phyloP scores from a whole-genome alignment of 1,140 invertebrate genomes.

The Drosophila navojoa region DNA sequence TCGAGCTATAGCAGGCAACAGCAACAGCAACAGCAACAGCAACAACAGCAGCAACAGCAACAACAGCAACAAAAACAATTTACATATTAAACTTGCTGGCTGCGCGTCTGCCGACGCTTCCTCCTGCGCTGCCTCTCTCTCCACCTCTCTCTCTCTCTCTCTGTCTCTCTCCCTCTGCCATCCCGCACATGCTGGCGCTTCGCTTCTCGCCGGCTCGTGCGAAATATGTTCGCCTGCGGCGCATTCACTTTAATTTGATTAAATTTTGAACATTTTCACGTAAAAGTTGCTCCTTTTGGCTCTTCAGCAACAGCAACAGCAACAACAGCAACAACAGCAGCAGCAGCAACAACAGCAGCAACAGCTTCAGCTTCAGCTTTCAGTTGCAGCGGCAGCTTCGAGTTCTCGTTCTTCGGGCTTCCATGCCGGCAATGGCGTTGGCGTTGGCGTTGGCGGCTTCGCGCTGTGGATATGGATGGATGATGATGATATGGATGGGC shows the following conservation, averaged over 20 bases:
- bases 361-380: constrained; percentile 23
- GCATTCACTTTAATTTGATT: constrained; percentile 83
- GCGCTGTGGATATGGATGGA: constrained; percentile 15
- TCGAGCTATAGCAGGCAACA: constrained; percentile 53
- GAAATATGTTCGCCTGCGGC: constrained; percentile 81
- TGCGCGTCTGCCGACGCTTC: constrained; percentile 16
- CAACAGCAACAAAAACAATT: constrained; percentile 71
- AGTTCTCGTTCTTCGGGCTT: constrained; percentile 9
- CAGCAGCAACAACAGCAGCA: neutral
- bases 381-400: constrained; percentile 35
- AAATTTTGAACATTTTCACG: constrained; percentile 83
- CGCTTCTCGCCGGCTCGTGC: constrained; percentile 59
- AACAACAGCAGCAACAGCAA: constrained; percentile 3
- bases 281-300: constrained; percentile 78
- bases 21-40: constrained; percentile 9
- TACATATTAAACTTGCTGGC: constrained; percentile 80
- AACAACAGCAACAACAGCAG: neutral
- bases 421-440: constrained; percentile 1
- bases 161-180: neutral
- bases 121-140: constrained; percentile 31
- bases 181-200: constrained; percentile 18
- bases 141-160: constrained; percentile 13
- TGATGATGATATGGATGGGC: constrained; percentile 37
- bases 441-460: constrained; percentile 14
- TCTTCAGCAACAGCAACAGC: constrained; percentile 1